Percentiles rank a stretch among this genome's conserved stretches.
Evolutionary conservation across 2,888 invertebrate species (phyloP).

Genomic region (Zele albiditarsus): DNA sequence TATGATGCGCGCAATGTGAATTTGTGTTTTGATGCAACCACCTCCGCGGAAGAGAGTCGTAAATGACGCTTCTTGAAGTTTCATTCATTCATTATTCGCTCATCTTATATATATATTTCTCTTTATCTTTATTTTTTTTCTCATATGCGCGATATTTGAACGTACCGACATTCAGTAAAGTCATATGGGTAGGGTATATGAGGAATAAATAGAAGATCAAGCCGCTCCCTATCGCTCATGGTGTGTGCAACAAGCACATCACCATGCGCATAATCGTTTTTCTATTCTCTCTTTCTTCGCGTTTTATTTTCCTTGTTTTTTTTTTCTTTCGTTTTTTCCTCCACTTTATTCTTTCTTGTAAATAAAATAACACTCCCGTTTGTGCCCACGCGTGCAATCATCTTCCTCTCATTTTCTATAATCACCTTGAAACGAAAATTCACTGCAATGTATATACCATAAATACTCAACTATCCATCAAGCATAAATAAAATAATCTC

Average conservation of each 20-base stretch:
- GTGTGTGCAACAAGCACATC: constrained; percentile 37
- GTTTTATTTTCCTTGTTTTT: not conserved
- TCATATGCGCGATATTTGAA: constrained; percentile 54
- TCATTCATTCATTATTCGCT: not conserved
- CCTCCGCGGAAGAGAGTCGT: constrained; percentile 61
- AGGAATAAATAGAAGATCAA: constrained; percentile 4
- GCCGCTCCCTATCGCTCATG: constrained; percentile 53
- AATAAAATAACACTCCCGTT: constrained; percentile 19
- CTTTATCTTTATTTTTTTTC: constrained; percentile 8
- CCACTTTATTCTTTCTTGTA: constrained; percentile 9
- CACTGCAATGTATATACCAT: not conserved
- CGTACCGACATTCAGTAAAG: constrained; percentile 54
- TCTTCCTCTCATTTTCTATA: constrained; percentile 51
- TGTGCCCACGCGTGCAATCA: constrained; percentile 42
- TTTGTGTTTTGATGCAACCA: constrained; percentile 45
- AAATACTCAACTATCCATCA: not conserved
- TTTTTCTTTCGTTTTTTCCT: not conserved
- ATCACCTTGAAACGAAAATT: constrained; percentile 29
- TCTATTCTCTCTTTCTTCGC: not conserved
- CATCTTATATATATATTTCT: not conserved
- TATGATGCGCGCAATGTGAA: constrained; percentile 1
- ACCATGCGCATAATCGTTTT: constrained; percentile 26
- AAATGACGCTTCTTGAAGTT: constrained; percentile 55
- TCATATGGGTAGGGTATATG: constrained; percentile 58
- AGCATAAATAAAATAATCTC: not conserved